Conservation (phyloP, 2,113 vertebrate genomes). For the Oriolus oriolus region DNA sequence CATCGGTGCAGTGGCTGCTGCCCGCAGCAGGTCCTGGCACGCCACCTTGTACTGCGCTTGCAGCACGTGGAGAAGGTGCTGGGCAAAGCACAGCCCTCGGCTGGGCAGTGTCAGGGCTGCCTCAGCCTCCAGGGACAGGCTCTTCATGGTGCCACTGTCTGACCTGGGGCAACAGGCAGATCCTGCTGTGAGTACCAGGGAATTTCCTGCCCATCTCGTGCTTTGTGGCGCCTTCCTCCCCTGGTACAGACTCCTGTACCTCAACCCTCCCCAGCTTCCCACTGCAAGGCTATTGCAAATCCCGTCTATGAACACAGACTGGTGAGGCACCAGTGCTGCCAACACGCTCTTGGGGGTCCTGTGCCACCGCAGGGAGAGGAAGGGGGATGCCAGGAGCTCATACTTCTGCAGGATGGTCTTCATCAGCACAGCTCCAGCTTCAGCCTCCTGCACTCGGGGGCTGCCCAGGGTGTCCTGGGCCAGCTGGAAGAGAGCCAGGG, state of each 20-base stretch:
- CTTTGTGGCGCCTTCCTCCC: fast-evolving
- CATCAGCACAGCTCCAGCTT: constrained; percentile 81
- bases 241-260: fast-evolving
- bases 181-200: neutral
- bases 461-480: constrained; percentile 73
- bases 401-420: constrained; percentile 85
- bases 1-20: constrained; percentile 75
- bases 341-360: fast-evolving
- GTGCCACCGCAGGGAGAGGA: neutral
- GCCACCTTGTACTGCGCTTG: constrained; percentile 75
- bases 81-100: constrained; percentile 47
- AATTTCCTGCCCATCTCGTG: neutral
- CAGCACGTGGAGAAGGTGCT: constrained; percentile 72
- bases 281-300: neutral
- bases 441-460: constrained; percentile 83
- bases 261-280: neutral
- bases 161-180: constrained; percentile 50
- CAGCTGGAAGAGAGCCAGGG: constrained; percentile 61
- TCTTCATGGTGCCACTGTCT: constrained; percentile 19
- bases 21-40: constrained; percentile 74
- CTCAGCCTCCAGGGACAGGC: neutral
- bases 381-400: neutral
- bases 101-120: neutral
- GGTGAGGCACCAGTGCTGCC: neutral
- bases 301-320: neutral